Percentiles rank a stretch among this genome's conserved stretches.
Evolutionary conservation across 1,140 invertebrate genomes (phyloP).

Genomic region (Drosophila obscura): DNA sequence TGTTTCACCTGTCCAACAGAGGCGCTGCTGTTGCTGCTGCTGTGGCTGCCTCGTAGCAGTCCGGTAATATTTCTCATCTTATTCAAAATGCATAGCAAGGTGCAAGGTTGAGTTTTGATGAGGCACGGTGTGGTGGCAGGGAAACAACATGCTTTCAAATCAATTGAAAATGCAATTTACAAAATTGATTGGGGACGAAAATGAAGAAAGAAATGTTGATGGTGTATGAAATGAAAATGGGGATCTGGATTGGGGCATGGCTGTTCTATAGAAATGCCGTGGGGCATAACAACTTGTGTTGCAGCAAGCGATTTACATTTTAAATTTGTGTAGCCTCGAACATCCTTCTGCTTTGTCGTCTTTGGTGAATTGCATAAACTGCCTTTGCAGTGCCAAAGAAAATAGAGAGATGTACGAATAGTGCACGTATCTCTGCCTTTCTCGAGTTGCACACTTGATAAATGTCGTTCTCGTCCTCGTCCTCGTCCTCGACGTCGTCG

Average conservation of each 20-base stretch:
- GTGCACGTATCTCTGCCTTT: constrained; percentile 32
- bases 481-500: neutral
- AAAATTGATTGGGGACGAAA: constrained; percentile 70
- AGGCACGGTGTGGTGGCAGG: neutral
- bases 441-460: constrained; percentile 67
- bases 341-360: constrained; percentile 1
- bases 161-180: constrained; percentile 75
- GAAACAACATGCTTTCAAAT: constrained; percentile 58
- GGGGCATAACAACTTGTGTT: constrained; percentile 50
- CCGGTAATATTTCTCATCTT: constrained; percentile 44
- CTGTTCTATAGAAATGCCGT: constrained; percentile 23
- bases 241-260: neutral
- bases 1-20: constrained; percentile 30
- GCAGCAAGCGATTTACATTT: constrained; percentile 69
- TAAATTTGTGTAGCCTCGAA: constrained; percentile 34
- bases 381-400: constrained; percentile 24
- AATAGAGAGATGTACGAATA: constrained; percentile 12
- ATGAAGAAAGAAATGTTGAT: constrained; percentile 26
- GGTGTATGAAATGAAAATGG: constrained; percentile 22
- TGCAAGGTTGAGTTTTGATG: neutral
- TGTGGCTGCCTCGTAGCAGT: constrained; percentile 6
- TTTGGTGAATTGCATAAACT: constrained; percentile 32
- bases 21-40: constrained; percentile 1
- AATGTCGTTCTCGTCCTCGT: constrained; percentile 51
- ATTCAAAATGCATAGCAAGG: constrained; percentile 40